A percentile compares a stretch with the other conserved stretches of the same genome.
Conservation (phyloP, 2,888 invertebrate genomes). For the Chalcis sispes region DNA sequence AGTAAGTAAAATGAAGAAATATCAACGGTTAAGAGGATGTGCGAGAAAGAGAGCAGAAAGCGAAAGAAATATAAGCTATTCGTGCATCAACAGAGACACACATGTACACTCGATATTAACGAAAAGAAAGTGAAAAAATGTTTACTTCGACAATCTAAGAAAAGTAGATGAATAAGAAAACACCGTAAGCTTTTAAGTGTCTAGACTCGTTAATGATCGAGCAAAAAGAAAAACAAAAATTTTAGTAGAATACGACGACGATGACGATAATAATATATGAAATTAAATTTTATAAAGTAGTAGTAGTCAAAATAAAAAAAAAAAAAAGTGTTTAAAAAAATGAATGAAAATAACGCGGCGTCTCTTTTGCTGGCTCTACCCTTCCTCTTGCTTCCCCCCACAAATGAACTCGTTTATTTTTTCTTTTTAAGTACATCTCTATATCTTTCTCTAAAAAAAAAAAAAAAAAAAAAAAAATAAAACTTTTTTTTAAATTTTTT, state of each 20-base stretch:
- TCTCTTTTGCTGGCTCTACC: slow-evolving; percentile 76
- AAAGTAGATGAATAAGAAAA: slow-evolving; percentile 7
- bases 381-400: slow-evolving; percentile 76
- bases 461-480: too few relatives aligned
- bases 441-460: slow-evolving; percentile 50
- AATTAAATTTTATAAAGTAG: slow-evolving; percentile 36
- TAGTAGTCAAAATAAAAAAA: slow-evolving; percentile 47
- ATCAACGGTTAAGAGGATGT: slow-evolving; percentile 47
- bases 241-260: slow-evolving; percentile 45
- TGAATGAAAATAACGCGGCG: slow-evolving; percentile 63
- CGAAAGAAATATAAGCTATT: slow-evolving; percentile 49
- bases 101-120: slow-evolving; percentile 59
- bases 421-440: slow-evolving; percentile 43
- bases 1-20: slow-evolving; percentile 29
- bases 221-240: slow-evolving; percentile 38
- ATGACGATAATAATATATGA: slow-evolving; percentile 50
- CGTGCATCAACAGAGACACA: slow-evolving; percentile 60
- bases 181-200: slow-evolving; percentile 23
- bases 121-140: slow-evolving; percentile 43
- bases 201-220: slow-evolving; percentile 7
- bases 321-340: slow-evolving; percentile 38
- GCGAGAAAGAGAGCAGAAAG: slow-evolving; percentile 56
- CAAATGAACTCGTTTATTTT: slow-evolving; percentile 62
- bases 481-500: slow-evolving; percentile 53
- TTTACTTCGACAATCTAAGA: slow-evolving; percentile 9